These are phyloP conservation scores for Ara ararauna DNA, from an alignment of 2,797 vertebrate species.

Conservation along the genomic window DNA sequence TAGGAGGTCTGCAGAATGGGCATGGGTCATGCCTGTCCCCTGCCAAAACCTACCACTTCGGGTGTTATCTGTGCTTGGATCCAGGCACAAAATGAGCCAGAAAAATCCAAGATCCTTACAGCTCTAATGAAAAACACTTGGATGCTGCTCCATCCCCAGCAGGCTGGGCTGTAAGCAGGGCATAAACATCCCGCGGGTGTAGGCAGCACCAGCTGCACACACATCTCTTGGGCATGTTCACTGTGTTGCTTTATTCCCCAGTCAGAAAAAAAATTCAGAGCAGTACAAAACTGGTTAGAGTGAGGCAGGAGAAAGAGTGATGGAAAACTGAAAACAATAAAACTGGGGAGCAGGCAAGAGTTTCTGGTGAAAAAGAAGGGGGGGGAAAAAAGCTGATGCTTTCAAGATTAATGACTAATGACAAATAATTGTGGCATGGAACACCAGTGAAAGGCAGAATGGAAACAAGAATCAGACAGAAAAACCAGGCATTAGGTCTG, in stretches of 20 bases:
- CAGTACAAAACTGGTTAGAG: constrained; percentile 16
- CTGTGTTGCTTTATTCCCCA: neutral
- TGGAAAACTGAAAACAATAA: neutral
- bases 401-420: constrained; percentile 66
- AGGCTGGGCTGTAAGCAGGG: neutral
- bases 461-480: constrained; percentile 45
- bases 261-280: neutral
- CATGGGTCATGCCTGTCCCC: constrained; percentile 77
- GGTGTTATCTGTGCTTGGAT: constrained; percentile 70
- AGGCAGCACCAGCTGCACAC: neutral
- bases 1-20: constrained; percentile 46
- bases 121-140: neutral
- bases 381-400: constrained; percentile 9
- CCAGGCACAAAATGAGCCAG: neutral
- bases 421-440: constrained; percentile 61
- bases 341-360: neutral
- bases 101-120: neutral
- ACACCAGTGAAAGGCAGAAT: constrained; percentile 7
- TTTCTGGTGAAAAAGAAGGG: neutral
- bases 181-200: neutral
- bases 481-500: constrained; percentile 45
- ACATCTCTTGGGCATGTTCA: accelerated
- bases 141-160: accelerated
- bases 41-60: constrained; percentile 81
- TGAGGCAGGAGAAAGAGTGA: constrained; percentile 16